phyloP scores from a whole-genome alignment of 2,888 invertebrate species.

The Rhagophthalmus giganteus region DNA sequence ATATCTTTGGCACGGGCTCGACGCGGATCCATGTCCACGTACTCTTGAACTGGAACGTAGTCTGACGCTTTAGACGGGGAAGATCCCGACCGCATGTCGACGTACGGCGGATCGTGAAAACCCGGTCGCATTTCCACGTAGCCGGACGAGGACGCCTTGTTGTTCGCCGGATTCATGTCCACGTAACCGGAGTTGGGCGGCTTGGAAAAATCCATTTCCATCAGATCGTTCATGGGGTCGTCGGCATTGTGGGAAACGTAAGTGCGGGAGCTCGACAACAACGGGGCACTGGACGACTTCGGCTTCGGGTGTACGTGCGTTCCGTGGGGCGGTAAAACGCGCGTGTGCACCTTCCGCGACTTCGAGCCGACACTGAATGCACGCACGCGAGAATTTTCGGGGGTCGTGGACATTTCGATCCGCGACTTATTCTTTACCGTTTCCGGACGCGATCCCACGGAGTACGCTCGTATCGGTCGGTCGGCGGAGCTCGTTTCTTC shows the following conservation, averaged over 20 bases:
- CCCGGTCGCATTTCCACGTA: slow-evolving; percentile 57
- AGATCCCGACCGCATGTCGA: slow-evolving; percentile 56
- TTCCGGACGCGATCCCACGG: slow-evolving; percentile 81
- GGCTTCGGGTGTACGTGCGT: slow-evolving; percentile 47
- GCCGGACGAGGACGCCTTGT: slow-evolving; percentile 46
- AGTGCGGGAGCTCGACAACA: slow-evolving; percentile 60
- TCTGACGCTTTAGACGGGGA: slow-evolving; percentile 40
- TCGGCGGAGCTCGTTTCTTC: slow-evolving; percentile 58
- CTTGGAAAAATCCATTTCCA: slow-evolving; percentile 77
- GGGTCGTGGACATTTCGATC: slow-evolving; percentile 55
- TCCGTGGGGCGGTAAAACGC: slow-evolving; percentile 45
- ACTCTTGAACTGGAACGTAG: slow-evolving; percentile 41
- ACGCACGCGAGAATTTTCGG: slow-evolving; percentile 61
- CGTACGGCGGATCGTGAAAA: slow-evolving; percentile 52
- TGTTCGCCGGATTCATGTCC: slow-evolving; percentile 62
- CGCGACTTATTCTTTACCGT: slow-evolving; percentile 42
- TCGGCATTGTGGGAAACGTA: slow-evolving; percentile 57
- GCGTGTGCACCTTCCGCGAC: slow-evolving; percentile 56
- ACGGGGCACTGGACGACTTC: slow-evolving; percentile 72
- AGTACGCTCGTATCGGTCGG: slow-evolving; percentile 78
- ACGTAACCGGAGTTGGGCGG: slow-evolving; percentile 59
- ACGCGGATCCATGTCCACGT: slow-evolving; percentile 52
- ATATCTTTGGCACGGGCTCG: slow-evolving; percentile 21
- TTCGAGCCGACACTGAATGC: slow-evolving; percentile 80
- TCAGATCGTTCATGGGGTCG: slow-evolving; percentile 73